Base-by-base conservation (phyloP, 1,140 invertebrate species). In the Hycleus cichorii region DNA sequence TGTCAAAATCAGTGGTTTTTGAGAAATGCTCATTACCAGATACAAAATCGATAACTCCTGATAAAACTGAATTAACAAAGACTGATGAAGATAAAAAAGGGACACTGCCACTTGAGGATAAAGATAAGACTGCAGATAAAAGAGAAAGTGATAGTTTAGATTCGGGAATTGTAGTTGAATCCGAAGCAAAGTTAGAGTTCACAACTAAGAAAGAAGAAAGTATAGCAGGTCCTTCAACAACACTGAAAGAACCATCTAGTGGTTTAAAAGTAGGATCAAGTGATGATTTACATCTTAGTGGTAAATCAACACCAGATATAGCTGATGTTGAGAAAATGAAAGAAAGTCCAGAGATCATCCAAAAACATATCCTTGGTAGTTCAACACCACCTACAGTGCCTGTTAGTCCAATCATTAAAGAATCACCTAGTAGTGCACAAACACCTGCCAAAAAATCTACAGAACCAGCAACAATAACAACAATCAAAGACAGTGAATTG, bases 381-480 rank as follows among this genome's bases (percentile, higher is more conserved):
- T 75, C 76, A 24, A 80, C 79, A 24, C 78, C 79, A 57, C 78
- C 78, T 39, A 81, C 78, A 39, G 79, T 77, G n/a, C 79, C 78
- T 43, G 78, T 79, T 4, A 80, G 78, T 68, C 79, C 79, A 6
- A 71, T 78, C 50, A 57, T 65, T 45, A 64, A 67, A 61, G 57
- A 66, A 66, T 58, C 59, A 47, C 47, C 46, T 49, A 53, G n/a
- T 12, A 12, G 12, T 47, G 47, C 49, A 18, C 43, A 64, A 49
- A 52, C 50, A 43, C 54, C 77, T 11, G 70, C 76, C 4, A 78
- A 76, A 48, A 77, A 76, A 6, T 73, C 74, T 62, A 74, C 75
- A 73, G 40, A 72, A 46, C 74, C 75, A 4, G 76, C 76, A 62
- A 78, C 76, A 69, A 64, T 78, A 73, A 24, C 44, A 40, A 25